Conservation (phyloP, 1,140 invertebrate species). For the Hycleus phaleratus region DNA sequence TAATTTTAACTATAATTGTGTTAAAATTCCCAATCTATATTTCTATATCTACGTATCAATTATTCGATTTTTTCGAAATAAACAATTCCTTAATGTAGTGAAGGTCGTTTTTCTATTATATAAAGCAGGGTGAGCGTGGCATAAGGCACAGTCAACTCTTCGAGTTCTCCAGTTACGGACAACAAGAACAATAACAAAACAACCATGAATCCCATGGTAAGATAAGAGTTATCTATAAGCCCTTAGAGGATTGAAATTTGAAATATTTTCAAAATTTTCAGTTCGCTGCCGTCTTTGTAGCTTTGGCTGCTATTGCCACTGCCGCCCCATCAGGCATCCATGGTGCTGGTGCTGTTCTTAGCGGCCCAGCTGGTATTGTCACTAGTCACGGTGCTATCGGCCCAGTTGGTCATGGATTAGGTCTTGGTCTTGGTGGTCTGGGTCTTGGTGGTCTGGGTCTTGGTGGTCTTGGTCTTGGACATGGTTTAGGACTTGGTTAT, state of each 20-base stretch:
- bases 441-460: neutral
- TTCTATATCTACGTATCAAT: neutral
- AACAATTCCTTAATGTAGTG: slow-evolving; percentile 9
- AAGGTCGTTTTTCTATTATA: slow-evolving; percentile 12
- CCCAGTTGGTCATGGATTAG: neutral
- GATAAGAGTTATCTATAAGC: neutral
- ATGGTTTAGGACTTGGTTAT: slow-evolving; percentile 6
- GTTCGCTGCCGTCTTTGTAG: slow-evolving; percentile 19
- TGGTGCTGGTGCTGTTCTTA: neutral
- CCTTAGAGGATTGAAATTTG: no score
- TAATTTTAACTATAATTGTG: no score
- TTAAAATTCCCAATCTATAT: neutral
- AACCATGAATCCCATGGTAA: slow-evolving; percentile 27
- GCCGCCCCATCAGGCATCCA: slow-evolving; percentile 13
- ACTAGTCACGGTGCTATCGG: slow-evolving; percentile 7
- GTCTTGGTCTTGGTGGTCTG: neutral
- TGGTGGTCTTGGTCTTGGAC: neutral
- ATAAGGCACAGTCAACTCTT: slow-evolving; percentile 18
- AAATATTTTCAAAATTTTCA: slow-evolving; percentile 4
- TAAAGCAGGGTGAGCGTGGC: slow-evolving; percentile 10
- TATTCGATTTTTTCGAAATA: slow-evolving; percentile 6
- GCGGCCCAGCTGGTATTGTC: slow-evolving; percentile 2
- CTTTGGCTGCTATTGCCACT: slow-evolving; percentile 18
- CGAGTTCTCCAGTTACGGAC: neutral
- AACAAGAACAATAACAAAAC: no score